Evolutionary conservation across 2,113 vertebrate genomes (phyloP).

Genomic region (Tichodroma muraria): DNA sequence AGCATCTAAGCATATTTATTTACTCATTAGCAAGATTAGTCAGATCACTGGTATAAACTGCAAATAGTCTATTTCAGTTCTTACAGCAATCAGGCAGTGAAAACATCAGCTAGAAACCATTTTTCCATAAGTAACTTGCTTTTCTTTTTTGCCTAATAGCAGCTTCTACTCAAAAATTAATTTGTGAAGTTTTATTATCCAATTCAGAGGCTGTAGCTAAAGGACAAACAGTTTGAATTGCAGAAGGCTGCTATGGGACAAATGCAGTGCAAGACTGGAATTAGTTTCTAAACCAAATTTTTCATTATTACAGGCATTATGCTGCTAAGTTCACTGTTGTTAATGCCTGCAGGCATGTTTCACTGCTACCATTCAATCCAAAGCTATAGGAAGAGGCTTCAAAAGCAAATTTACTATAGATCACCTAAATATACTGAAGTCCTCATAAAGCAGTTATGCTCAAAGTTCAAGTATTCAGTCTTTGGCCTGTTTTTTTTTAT

Average conservation of each 20-base stretch:
- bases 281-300: neutral
- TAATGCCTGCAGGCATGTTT: neutral
- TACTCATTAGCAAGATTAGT: neutral
- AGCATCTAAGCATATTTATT: neutral
- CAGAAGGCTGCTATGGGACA: neutral
- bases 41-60: neutral
- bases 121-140: neutral
- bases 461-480: neutral
- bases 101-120: neutral
- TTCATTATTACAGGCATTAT: neutral
- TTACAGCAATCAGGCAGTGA: neutral
- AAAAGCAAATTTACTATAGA: neutral
- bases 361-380: neutral
- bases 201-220: neutral
- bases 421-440: neutral
- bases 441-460: neutral
- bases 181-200: neutral
- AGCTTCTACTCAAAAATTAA: neutral
- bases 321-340: neutral
- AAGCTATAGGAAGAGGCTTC: neutral
- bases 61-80: neutral
- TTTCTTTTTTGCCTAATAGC: neutral
- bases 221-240: neutral
- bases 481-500: neutral
- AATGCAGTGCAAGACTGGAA: neutral